These are phyloP conservation scores for Lepetodrilus schrolli DNA, from an alignment of 2,888 invertebrate species.

Conservation along the genomic window DNA sequence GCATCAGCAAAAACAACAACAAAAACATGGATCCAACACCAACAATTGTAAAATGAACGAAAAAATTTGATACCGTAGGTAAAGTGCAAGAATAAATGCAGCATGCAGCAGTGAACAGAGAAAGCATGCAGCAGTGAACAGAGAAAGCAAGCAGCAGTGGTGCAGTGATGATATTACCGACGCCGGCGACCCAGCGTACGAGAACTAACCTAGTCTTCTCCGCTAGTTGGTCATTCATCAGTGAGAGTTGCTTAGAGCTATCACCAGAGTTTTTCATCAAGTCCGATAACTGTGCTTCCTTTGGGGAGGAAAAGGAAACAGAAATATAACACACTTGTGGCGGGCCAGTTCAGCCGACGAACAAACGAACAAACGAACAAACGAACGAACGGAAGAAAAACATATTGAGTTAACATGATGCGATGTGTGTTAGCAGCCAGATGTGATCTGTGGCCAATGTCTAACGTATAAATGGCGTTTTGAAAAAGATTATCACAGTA, in stretches of 20 bases:
- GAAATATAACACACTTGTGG: slow-evolving; percentile 41
- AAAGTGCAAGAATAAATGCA: too few relatives aligned
- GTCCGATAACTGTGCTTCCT: slow-evolving; percentile 71
- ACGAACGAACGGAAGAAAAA: too few relatives aligned
- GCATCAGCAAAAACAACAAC: not conserved
- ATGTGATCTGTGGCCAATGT: too few relatives aligned
- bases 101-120: not conserved
- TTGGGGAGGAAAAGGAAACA: slow-evolving; percentile 42
- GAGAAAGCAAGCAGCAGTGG: not conserved
- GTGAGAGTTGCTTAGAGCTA: slow-evolving; percentile 72
- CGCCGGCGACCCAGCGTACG: not conserved
- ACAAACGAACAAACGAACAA: too few relatives aligned
- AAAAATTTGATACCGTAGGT: too few relatives aligned
- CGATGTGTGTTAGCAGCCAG: too few relatives aligned
- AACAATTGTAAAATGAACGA: too few relatives aligned
- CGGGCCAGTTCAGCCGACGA: too few relatives aligned
- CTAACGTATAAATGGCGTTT: too few relatives aligned
- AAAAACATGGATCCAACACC: not conserved
- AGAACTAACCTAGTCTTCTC: slow-evolving; percentile 73
- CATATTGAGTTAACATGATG: too few relatives aligned
- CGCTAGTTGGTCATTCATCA: slow-evolving; percentile 71
- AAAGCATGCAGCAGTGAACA: not conserved
- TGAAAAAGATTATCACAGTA: too few relatives aligned
- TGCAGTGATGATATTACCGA: slow-evolving; percentile 11
- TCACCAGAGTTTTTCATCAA: slow-evolving; percentile 74